phyloP scores from a whole-genome alignment of 2,113 vertebrate species.

The Petrocephalus microphthalmus region DNA sequence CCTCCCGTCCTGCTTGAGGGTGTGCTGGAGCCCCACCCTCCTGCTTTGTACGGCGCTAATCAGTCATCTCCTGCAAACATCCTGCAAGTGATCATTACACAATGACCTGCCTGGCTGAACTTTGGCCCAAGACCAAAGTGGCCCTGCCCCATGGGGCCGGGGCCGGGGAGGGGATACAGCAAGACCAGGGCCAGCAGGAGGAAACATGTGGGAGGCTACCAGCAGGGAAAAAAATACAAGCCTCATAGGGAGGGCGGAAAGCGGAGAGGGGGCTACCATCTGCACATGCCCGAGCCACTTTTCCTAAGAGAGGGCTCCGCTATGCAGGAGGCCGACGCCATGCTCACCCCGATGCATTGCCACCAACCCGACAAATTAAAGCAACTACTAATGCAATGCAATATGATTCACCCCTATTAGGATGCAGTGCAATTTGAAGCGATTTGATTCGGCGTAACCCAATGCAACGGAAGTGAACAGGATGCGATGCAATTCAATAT shows the following conservation, averaged over 20 bases:
- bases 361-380: neutral
- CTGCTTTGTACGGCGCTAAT: conserved; percentile 21
- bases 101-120: conserved; percentile 25
- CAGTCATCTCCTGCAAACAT: conserved; percentile 39
- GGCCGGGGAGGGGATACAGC: neutral
- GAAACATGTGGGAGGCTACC: neutral
- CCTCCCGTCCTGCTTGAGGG: neutral
- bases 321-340: neutral
- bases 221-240: neutral
- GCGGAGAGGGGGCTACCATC: neutral
- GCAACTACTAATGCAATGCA: neutral
- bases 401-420: neutral
- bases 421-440: too few species aligned
- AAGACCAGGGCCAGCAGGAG: neutral
- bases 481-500: too few species aligned
- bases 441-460: too few species aligned
- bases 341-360: neutral
- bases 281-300: neutral
- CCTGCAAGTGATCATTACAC: conserved; percentile 21
- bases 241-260: neutral
- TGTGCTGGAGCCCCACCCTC: conserved; percentile 8
- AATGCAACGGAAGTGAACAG: too few species aligned
- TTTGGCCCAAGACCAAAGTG: conserved; percentile 25
- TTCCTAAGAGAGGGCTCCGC: neutral
- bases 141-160: neutral